Percentiles rank a stretch among this genome's conserved stretches.
phyloP scores from a whole-genome alignment of 2,888 invertebrate species.

The Kryphioiulus occultus region DNA sequence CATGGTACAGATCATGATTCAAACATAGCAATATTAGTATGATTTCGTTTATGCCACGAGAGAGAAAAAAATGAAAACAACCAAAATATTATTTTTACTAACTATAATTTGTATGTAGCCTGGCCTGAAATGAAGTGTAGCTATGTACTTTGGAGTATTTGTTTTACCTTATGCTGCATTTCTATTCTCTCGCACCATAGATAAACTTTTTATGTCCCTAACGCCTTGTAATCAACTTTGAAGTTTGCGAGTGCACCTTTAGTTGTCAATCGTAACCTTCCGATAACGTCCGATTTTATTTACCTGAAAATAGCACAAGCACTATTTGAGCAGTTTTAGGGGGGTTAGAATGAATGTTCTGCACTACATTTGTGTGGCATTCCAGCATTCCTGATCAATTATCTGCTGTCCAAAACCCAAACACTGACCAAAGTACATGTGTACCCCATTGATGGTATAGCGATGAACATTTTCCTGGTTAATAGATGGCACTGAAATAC shows the following conservation, averaged over 20 bases:
- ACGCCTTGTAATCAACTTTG: not conserved
- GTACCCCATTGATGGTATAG: not conserved
- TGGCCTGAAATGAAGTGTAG: not conserved
- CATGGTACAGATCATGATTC: not conserved
- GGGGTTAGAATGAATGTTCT: no score
- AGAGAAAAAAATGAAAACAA: not conserved
- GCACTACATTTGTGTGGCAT: not conserved
- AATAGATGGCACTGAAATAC: not conserved
- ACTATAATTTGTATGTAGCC: not conserved
- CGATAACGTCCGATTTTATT: no score
- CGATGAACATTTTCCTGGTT: not conserved
- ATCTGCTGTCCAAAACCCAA: not conserved
- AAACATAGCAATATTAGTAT: conserved; percentile 19
- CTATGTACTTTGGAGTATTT: not conserved
- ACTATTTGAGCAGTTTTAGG: no score
- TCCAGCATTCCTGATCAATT: not conserved
- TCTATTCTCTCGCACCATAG: not conserved
- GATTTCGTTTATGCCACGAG: not conserved
- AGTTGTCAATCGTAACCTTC: no score
- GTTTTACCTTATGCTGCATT: not conserved
- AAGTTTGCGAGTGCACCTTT: not conserved
- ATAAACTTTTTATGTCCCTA: not conserved
- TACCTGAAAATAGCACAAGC: no score
- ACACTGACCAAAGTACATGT: conserved; percentile 4
- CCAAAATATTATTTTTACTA: not conserved